phyloP scores from a whole-genome alignment of 23 tunicate species.

The Pegea sp. region DNA sequence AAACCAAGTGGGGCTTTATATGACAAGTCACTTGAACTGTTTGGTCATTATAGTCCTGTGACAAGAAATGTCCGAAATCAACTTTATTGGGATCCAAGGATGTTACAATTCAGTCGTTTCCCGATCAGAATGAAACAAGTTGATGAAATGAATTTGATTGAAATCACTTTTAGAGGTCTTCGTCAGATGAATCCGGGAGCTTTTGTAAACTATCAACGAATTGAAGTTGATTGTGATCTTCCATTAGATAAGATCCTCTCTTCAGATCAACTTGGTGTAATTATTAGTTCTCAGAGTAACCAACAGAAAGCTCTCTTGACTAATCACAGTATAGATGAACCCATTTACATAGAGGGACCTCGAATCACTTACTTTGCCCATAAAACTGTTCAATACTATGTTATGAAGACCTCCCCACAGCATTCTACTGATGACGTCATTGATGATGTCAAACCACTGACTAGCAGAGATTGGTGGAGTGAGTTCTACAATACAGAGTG shows the following conservation, averaged over 20 bases:
- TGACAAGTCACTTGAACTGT: conserved; percentile 17
- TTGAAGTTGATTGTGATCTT: conserved; percentile 26
- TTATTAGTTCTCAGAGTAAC: conserved; percentile 45
- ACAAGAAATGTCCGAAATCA: conserved; percentile 14
- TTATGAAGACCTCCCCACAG: conserved; percentile 49
- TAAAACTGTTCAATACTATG: conserved; percentile 44
- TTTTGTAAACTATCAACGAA: conserved; percentile 19
- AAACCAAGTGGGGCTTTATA: neutral
- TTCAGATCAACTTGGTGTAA: conserved; percentile 17
- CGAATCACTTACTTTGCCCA: conserved; percentile 10
- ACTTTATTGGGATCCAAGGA: conserved; percentile 64
- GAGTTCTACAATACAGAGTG: conserved; percentile 55
- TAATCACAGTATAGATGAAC: conserved; percentile 32
- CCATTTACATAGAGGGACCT: conserved; percentile 68
- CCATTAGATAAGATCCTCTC: too few species aligned
- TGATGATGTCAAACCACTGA: conserved; percentile 2
- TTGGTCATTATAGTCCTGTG: conserved; percentile 57
- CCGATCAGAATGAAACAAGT: conserved; percentile 12
- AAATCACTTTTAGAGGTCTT: conserved; percentile 55
- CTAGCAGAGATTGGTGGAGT: conserved; percentile 70
- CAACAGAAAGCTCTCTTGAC: conserved; percentile 24
- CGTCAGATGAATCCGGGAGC: conserved; percentile 70
- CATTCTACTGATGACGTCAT: neutral
- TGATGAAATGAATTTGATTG: conserved; percentile 28
- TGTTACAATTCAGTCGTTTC: conserved; percentile 8